Percentiles rank a stretch among this genome's conserved stretches.
Evolutionary conservation across 2,888 invertebrate genomes (phyloP).

Genomic region (Hesperia comma): DNA sequence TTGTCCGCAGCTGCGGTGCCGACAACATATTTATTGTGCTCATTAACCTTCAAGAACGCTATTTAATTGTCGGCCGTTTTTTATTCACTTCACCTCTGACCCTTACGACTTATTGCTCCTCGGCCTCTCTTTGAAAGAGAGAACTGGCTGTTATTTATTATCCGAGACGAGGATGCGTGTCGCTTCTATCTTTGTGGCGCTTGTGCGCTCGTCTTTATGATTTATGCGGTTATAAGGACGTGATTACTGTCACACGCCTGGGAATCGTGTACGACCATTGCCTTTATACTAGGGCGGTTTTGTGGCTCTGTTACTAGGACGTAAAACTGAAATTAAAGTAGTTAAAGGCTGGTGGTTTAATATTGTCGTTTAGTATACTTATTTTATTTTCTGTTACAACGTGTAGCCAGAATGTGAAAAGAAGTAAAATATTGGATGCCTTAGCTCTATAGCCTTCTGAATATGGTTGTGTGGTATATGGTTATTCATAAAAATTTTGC

Average conservation of each 20-base stretch:
- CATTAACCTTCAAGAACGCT: constrained; percentile 84
- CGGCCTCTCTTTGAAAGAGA: constrained; percentile 81
- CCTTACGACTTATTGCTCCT: constrained; percentile 82
- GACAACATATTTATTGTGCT: constrained; percentile 84
- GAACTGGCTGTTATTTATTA: constrained; percentile 82
- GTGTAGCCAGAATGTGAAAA: too few species aligned
- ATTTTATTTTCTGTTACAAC: too few species aligned
- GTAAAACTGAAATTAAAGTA: constrained; percentile 15
- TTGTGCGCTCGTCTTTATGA: constrained; percentile 75
- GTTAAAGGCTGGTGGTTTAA: too few species aligned
- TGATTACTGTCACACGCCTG: constrained; percentile 70
- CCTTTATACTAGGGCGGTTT: constrained; percentile 27
- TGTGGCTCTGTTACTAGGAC: constrained; percentile 16
- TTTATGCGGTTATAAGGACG: constrained; percentile 77
- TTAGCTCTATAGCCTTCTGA: too few species aligned
- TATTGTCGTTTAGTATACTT: too few species aligned
- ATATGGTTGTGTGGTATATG: background rate
- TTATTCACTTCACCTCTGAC: constrained; percentile 83
- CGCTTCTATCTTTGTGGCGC: constrained; percentile 80
- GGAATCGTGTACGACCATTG: constrained; percentile 48
- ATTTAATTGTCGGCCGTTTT: constrained; percentile 84
- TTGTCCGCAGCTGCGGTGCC: constrained; percentile 82
- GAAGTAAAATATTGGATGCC: too few species aligned
- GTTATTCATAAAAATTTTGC: background rate
- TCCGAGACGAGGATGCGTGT: constrained; percentile 75